Evolutionary conservation across 1,140 invertebrate species (phyloP).

Genomic region (Melanaphis sacchari): DNA sequence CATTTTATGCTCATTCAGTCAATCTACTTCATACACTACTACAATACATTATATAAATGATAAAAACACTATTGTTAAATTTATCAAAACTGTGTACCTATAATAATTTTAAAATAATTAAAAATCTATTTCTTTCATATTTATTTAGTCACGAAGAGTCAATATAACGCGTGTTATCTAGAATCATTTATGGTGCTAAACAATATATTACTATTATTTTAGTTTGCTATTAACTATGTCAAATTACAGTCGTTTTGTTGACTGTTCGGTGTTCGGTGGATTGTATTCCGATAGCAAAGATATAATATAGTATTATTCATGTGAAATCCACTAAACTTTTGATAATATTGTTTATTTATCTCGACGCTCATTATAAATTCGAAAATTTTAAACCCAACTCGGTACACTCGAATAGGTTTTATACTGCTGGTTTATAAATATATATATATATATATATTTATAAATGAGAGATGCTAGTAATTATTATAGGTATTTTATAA

Average conservation of each 20-base stretch:
- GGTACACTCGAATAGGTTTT: background rate
- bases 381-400: background rate
- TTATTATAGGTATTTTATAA: background rate
- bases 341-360: constrained; percentile 20
- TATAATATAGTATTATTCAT: background rate
- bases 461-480: background rate
- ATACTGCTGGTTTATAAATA: background rate
- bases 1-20: background rate
- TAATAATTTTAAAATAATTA: background rate
- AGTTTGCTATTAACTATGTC: background rate
- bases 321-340: background rate
- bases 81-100: background rate
- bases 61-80: background rate
- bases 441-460: background rate
- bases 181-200: background rate
- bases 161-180: background rate
- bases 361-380: background rate
- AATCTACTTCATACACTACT: background rate
- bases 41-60: background rate
- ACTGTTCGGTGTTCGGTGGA: background rate
- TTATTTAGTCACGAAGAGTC: background rate
- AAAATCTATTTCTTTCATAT: background rate
- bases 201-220: background rate
- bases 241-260: background rate
- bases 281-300: background rate